These are phyloP conservation scores for Neopipo cinnamomea DNA, from an alignment of 2,113 vertebrate species.

Conservation along the genomic window DNA sequence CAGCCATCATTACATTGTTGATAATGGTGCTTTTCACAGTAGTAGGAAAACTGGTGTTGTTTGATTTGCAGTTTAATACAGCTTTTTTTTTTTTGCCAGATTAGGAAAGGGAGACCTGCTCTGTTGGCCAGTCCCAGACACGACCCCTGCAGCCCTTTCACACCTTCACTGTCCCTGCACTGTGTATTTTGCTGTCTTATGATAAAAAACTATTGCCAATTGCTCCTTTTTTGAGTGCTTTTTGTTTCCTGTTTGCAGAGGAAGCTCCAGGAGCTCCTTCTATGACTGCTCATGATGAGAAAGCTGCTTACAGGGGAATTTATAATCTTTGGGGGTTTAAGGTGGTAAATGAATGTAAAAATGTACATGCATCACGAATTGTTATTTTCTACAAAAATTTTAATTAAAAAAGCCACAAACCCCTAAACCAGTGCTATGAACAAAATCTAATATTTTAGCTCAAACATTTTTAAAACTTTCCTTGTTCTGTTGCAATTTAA, in stretches of 20 bases:
- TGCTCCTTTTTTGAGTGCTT: background rate
- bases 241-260: background rate
- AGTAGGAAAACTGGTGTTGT: background rate
- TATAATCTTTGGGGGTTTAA: background rate
- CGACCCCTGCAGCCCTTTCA: background rate
- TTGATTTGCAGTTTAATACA: background rate
- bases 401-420: background rate
- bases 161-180: background rate
- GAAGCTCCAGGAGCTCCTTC: background rate
- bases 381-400: background rate
- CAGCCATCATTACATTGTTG: background rate
- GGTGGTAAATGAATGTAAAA: background rate
- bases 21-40: background rate
- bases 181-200: background rate
- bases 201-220: background rate
- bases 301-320: background rate
- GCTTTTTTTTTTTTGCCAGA: background rate
- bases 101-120: background rate
- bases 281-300: rapidly evolving
- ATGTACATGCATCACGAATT: background rate
- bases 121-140: background rate
- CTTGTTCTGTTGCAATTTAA: background rate
- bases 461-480: background rate
- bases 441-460: background rate
- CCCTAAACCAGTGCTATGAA: background rate